Percentiles rank a stretch among this genome's conserved stretches.
These are phyloP conservation scores for Galerucella calmariensis DNA, from an alignment of 2,888 invertebrate species.

Conservation along the genomic window DNA sequence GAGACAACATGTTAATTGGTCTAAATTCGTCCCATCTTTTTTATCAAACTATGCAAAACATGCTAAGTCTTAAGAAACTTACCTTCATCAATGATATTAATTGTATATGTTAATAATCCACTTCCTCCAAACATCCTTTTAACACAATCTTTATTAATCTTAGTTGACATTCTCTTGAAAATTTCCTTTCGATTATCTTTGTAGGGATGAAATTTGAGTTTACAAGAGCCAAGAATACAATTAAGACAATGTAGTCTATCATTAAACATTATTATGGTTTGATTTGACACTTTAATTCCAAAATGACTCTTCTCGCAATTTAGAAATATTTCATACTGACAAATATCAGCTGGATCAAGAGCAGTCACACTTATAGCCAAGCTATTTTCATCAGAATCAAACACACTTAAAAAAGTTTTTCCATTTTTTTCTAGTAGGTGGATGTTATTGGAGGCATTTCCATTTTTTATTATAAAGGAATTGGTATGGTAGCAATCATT, in stretches of 20 bases:
- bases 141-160: constrained; percentile 43
- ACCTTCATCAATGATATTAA: constrained; percentile 38
- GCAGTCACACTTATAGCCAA: constrained; percentile 44
- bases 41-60: no score
- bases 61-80: constrained; percentile 2
- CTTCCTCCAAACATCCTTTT: constrained; percentile 45
- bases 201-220: constrained; percentile 43
- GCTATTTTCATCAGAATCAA: constrained; percentile 44
- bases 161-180: constrained; percentile 44
- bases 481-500: constrained; percentile 39
- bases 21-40: no score
- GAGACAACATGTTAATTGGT: no score
- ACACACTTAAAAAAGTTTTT: constrained; percentile 42
- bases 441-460: constrained; percentile 42
- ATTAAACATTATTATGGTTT: constrained; percentile 41
- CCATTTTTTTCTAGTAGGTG: constrained; percentile 44
- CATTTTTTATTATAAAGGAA: constrained; percentile 42
- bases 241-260: constrained; percentile 45
- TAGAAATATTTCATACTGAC: constrained; percentile 41
- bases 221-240: constrained; percentile 41
- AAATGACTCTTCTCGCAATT: constrained; percentile 43
- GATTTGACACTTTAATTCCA: constrained; percentile 36
- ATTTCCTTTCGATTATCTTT: constrained; percentile 44
- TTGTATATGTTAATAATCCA: constrained; percentile 42
- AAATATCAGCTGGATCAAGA: constrained; percentile 34